phyloP scores from a whole-genome alignment of 2,888 invertebrate genomes.

The Hofmannophila pseudospretella region DNA sequence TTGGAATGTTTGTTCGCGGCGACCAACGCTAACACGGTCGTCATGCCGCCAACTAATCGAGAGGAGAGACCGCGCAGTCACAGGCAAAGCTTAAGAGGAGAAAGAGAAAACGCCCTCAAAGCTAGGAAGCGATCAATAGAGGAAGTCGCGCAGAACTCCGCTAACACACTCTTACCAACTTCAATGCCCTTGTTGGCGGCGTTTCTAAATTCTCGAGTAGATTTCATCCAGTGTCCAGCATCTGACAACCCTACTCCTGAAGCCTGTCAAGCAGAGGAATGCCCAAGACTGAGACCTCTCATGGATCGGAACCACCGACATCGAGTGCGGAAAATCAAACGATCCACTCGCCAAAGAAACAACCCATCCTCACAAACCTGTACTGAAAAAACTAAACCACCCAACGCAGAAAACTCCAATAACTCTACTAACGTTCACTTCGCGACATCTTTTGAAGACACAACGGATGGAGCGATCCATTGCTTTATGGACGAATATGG shows the following conservation, averaged over 20 bases:
- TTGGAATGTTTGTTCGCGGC: constrained; percentile 71
- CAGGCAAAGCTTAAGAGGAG: constrained; percentile 61
- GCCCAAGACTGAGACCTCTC: constrained; percentile 55
- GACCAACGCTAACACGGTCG: constrained; percentile 69
- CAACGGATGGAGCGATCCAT: constrained; percentile 89
- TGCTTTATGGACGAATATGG: constrained; percentile 92
- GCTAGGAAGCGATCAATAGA: constrained; percentile 73
- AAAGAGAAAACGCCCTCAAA: constrained; percentile 62
- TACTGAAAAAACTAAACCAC: constrained; percentile 46
- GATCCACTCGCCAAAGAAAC: constrained; percentile 72
- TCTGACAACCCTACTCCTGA: constrained; percentile 32
- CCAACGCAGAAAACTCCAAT: constrained; percentile 39
- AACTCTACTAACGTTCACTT: constrained; percentile 76
- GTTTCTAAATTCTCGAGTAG: constrained; percentile 79
- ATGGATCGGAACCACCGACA: constrained; percentile 72
- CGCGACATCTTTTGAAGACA: constrained; percentile 89
- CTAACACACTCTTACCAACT: constrained; percentile 81
- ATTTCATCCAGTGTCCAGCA: constrained; percentile 67
- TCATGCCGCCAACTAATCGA: constrained; percentile 63
- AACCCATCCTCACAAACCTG: constrained; percentile 48
- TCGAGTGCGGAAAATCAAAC: constrained; percentile 74
- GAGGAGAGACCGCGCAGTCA: constrained; percentile 57
- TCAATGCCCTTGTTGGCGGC: constrained; percentile 81
- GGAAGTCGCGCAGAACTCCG: constrained; percentile 81
- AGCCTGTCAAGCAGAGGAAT: constrained; percentile 44